Evolutionary conservation across 2,113 vertebrate genomes (phyloP).

Genomic region (Amphiprion ocellaris): DNA sequence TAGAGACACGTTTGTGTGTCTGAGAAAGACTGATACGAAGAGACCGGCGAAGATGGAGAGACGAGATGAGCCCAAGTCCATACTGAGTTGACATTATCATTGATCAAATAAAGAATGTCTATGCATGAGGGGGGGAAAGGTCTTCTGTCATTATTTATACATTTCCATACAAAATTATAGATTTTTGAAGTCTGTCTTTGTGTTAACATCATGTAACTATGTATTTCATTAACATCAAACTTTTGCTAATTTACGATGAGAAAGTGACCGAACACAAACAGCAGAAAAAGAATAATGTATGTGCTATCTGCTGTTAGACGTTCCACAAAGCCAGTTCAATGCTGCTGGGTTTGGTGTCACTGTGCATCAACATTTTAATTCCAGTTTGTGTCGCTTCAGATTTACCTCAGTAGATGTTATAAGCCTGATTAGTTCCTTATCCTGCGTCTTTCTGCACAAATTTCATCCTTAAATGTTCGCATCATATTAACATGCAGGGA

Average conservation of each 20-base stretch:
- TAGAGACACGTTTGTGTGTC: background rate
- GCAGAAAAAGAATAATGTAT: too few species aligned
- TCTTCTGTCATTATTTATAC: too few species aligned
- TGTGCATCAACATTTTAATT: too few species aligned
- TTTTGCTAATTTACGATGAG: background rate
- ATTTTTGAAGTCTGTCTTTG: too few species aligned
- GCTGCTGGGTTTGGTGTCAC: too few species aligned
- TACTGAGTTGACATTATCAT: slow-evolving; percentile 27
- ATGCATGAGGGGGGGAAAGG: background rate
- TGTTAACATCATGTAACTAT: too few species aligned
- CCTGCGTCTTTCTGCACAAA: too few species aligned
- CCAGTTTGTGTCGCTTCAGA: too few species aligned
- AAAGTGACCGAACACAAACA: background rate
- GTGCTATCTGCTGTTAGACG: too few species aligned
- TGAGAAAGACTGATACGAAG: background rate
- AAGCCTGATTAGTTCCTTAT: too few species aligned
- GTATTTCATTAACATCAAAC: background rate
- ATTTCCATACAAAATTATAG: too few species aligned
- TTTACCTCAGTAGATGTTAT: background rate
- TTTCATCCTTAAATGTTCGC: background rate
- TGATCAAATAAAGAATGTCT: background rate
- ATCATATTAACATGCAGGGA: background rate
- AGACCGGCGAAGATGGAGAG: background rate
- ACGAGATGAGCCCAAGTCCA: background rate
- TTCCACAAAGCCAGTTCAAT: too few species aligned